A percentile compares a stretch with the other conserved stretches of the same genome.
Conservation (phyloP, 2,113 vertebrate species). For the Notothenia rossii region DNA sequence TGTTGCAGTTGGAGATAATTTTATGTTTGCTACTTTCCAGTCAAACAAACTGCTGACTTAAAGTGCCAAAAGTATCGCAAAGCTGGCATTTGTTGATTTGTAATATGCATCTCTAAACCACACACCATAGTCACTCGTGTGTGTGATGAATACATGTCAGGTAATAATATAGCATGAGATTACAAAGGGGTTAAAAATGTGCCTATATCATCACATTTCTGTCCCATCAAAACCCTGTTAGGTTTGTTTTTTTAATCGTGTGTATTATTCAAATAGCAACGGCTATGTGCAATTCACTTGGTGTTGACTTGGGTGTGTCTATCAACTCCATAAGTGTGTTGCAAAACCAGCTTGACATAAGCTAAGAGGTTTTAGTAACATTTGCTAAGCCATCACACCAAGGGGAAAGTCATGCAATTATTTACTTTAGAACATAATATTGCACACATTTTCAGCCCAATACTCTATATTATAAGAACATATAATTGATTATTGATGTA, state of each 20-base stretch:
- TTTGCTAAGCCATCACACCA: not conserved
- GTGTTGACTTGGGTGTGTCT: not conserved
- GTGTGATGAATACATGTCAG: not conserved
- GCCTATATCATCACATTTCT: too few species aligned
- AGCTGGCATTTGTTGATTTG: not conserved
- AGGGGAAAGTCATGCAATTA: not conserved
- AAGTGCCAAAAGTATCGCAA: not conserved
- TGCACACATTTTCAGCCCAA: not conserved
- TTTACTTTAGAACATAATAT: not conserved
- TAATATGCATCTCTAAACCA: not conserved
- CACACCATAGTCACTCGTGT: not conserved
- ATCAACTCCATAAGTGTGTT: not conserved
- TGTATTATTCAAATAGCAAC: not conserved
- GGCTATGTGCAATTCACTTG: not conserved
- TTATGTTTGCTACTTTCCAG: not conserved
- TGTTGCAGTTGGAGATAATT: not conserved
- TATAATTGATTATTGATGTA: conserved; percentile 3
- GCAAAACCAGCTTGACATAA: not conserved
- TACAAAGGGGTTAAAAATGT: too few species aligned
- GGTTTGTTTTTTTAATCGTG: not conserved
- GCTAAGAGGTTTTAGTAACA: not conserved
- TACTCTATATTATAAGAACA: not conserved
- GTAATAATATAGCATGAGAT: not conserved
- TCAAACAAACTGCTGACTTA: not conserved
- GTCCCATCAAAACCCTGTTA: not conserved